Evolutionary conservation across 2,888 invertebrate species (phyloP).

Genomic region (Himalopsyche anomala): DNA sequence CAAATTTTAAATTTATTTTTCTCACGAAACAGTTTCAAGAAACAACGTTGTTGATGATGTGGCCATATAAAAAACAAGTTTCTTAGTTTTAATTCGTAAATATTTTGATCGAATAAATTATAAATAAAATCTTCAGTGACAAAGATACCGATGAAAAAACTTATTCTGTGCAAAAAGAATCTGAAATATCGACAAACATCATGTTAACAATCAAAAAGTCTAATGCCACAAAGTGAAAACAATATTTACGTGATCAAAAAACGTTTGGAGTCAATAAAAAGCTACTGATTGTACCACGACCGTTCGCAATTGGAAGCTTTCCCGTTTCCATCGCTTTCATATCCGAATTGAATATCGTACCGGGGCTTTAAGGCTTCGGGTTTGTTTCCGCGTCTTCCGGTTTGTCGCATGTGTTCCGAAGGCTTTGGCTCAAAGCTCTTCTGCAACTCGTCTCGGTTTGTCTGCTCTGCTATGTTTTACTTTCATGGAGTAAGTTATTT

Average conservation of each 20-base stretch:
- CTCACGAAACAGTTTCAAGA: no score
- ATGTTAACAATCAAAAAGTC: background rate
- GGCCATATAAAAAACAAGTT: no score
- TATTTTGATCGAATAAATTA: no score
- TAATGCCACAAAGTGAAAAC: slow-evolving; percentile 1
- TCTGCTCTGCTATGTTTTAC: background rate
- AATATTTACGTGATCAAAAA: slow-evolving; percentile 11
- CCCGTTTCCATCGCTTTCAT: background rate
- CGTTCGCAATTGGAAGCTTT: slow-evolving; percentile 7
- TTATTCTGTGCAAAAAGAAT: background rate
- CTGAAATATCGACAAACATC: background rate
- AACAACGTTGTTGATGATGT: no score
- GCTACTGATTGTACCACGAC: background rate
- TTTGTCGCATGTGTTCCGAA: slow-evolving; percentile 20
- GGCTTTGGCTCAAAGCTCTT: slow-evolving; percentile 20
- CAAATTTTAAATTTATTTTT: no score
- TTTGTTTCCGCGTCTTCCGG: slow-evolving; percentile 26
- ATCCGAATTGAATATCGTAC: slow-evolving; percentile 9
- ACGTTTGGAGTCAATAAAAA: slow-evolving; percentile 12
- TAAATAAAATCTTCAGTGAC: no score
- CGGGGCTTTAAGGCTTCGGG: slow-evolving; percentile 11
- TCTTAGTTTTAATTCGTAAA: no score
- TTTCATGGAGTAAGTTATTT: background rate
- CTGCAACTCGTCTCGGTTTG: background rate
- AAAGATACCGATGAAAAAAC: no score